These are phyloP conservation scores for Bucorvus abyssinicus DNA, from an alignment of 2,797 vertebrate genomes.

Conservation along the genomic window DNA sequence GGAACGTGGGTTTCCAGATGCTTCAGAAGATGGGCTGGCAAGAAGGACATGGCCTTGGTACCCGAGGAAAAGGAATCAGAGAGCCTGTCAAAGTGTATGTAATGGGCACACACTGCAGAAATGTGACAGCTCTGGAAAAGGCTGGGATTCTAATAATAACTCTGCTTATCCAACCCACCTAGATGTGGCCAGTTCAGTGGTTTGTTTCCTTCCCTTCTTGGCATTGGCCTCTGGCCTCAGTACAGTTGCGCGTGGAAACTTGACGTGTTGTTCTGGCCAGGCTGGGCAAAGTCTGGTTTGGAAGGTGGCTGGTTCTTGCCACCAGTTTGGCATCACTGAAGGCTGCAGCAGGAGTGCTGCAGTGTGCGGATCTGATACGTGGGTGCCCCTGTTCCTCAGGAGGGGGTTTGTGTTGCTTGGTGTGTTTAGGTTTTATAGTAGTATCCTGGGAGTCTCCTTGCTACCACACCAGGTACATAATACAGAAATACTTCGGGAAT, in stretches of 20 bases:
- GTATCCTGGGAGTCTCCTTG: not conserved
- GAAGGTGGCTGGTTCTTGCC: not conserved
- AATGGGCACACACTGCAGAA: not conserved
- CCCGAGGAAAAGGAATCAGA: slow-evolving; percentile 73
- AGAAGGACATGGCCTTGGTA: slow-evolving; percentile 79
- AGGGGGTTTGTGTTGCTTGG: not conserved
- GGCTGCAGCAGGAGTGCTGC: not conserved
- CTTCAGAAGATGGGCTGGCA: slow-evolving; percentile 83
- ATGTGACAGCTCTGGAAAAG: not conserved
- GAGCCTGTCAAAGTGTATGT: slow-evolving; percentile 80
- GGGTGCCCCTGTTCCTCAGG: not conserved
- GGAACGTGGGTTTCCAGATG: slow-evolving; percentile 82
- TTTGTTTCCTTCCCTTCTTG: not conserved
- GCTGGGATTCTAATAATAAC: not conserved
- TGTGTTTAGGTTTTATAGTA: not conserved
- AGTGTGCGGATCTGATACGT: not conserved
- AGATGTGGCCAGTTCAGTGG: not conserved
- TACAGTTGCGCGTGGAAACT: not conserved
- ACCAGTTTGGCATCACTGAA: not conserved
- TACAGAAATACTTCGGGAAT: not conserved
- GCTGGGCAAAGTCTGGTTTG: not conserved
- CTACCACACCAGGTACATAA: not conserved
- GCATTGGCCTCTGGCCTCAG: not conserved
- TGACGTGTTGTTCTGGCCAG: not conserved
- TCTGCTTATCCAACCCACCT: not conserved